Evolutionary conservation across 2,797 vertebrate genomes (phyloP), one percentile per base, ranked within the genome.

Genomic region (Takifugu ocellatus): DNA sequence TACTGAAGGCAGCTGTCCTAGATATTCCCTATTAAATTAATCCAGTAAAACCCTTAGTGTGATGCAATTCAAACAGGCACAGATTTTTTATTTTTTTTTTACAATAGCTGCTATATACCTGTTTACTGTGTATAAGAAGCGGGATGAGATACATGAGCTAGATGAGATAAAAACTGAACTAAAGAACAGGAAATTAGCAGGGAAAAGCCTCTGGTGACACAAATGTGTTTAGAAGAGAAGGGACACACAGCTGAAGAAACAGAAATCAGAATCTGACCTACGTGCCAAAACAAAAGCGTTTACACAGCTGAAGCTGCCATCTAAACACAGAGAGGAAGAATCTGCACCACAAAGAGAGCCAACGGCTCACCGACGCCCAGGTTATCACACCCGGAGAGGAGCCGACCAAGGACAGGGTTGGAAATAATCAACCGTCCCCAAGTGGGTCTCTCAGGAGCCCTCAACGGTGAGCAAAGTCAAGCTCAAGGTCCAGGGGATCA

Each of bases 181-280:
- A 15, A 58, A 63, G 6, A 31, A 45, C 7, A 17, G 48, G 25
- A 57, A 74, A 68, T 17, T 25, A 53, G 3, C 0, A 6, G 45
- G 39, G 68, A 12, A 50, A 69, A 61, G 49, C 5, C 29, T 27
- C 6, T 45, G 53, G 25, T 63, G 56, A 66, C 49, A 61, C 52
- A 54, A 51, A 74, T 54, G 57, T 17, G 65, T 49, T 49, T 52
- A 68, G 24, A 25, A 44, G 49, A n/a, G 3, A 21, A 26, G 26
- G 43, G 48, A 24, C 3, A 12, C 33, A 61, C 83, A 85, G 85
- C 75, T 85, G 82, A 81, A 54, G 70, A 79, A 85, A 83, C 82
- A 84, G 75, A 78, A 69, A 70, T 64, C 49, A 62, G 68, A 62
- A 67, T 79, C 64, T 56, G 63, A 59, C 57, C 63, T 84, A 81